A percentile compares a stretch with the other conserved stretches of the same genome.
These are phyloP conservation scores for Polietes domitor DNA, from an alignment of 2,888 invertebrate species.

Conservation along the genomic window DNA sequence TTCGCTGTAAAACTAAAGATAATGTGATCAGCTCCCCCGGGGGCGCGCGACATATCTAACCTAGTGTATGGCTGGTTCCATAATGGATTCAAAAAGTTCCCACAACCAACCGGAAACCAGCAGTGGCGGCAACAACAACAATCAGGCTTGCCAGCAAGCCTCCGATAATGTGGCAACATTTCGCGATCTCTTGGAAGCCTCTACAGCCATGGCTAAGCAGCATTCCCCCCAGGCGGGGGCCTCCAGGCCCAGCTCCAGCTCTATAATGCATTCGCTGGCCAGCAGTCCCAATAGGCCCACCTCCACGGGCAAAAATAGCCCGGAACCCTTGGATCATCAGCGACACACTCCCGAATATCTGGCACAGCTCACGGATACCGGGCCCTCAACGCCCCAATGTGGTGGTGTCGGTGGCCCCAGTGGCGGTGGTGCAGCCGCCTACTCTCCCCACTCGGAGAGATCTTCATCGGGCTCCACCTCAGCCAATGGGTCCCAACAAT, in stretches of 20 bases:
- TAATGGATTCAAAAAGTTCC: slow-evolving; percentile 58
- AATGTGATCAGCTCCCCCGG: background rate
- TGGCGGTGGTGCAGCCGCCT: slow-evolving; percentile 49
- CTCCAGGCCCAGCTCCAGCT: slow-evolving; percentile 40
- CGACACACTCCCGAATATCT: slow-evolving; percentile 50
- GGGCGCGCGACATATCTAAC: too few relatives aligned
- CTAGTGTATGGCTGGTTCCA: background rate
- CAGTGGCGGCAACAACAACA: slow-evolving; percentile 8
- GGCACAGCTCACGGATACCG: slow-evolving; percentile 17
- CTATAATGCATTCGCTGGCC: slow-evolving; percentile 38
- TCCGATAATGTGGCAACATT: slow-evolving; percentile 55
- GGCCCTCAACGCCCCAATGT: slow-evolving; percentile 45
- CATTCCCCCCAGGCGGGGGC: slow-evolving; percentile 35
- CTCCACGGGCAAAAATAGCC: background rate
- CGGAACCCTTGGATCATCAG: slow-evolving; percentile 21
- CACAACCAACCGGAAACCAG: background rate
- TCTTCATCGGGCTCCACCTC: slow-evolving; percentile 66
- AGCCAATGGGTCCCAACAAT: slow-evolving; percentile 85
- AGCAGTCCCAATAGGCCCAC: background rate
- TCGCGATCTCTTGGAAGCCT: slow-evolving; percentile 69
- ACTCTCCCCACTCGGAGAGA: slow-evolving; percentile 65
- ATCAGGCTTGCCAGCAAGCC: background rate
- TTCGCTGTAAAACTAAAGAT: background rate
- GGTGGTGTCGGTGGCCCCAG: background rate
- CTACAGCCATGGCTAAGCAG: slow-evolving; percentile 50